These are phyloP conservation scores for Chelonus formosanus DNA, from an alignment of 2,888 invertebrate species.

Conservation along the genomic window DNA sequence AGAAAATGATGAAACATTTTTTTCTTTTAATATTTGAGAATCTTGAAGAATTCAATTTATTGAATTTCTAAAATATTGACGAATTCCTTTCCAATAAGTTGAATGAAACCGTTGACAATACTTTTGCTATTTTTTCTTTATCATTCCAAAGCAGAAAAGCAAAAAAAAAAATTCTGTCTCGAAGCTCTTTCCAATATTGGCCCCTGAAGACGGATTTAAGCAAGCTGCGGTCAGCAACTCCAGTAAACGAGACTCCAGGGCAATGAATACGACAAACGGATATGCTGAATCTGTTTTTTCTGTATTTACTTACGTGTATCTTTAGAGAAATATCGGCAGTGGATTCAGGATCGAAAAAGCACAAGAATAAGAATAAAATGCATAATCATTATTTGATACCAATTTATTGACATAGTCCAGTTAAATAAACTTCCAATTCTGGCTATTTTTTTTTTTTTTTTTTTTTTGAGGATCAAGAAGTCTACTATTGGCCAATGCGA, in stretches of 20 bases:
- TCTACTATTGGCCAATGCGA: no score
- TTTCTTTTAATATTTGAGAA: no score
- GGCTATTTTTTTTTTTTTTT: slow-evolving; percentile 30
- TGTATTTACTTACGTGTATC: slow-evolving; percentile 15
- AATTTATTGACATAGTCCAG: no score
- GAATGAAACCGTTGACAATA: no score
- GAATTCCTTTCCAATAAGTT: no score
- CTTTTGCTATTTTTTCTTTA: not conserved
- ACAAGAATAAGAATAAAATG: no score
- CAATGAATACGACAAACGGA: slow-evolving; percentile 14
- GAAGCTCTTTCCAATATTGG: slow-evolving; percentile 25
- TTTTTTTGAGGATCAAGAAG: no score
- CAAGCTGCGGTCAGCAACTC: slow-evolving; percentile 33
- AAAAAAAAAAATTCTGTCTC: slow-evolving; percentile 9
- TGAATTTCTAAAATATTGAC: no score
- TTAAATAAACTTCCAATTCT: slow-evolving; percentile 23
- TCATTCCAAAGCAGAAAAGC: not conserved
- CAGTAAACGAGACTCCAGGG: slow-evolving; percentile 31
- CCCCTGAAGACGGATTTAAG: slow-evolving; percentile 33
- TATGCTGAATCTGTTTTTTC: slow-evolving; percentile 23
- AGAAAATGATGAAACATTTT: no score
- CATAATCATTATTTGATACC: no score
- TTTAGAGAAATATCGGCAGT: slow-evolving; percentile 11
- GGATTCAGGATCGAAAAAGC: slow-evolving; percentile 5
- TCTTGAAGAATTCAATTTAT: no score